A percentile compares a stretch with the other conserved stretches of the same genome.
Evolutionary conservation across 2,888 invertebrate genomes (phyloP).

Genomic region (Gari tellinella): DNA sequence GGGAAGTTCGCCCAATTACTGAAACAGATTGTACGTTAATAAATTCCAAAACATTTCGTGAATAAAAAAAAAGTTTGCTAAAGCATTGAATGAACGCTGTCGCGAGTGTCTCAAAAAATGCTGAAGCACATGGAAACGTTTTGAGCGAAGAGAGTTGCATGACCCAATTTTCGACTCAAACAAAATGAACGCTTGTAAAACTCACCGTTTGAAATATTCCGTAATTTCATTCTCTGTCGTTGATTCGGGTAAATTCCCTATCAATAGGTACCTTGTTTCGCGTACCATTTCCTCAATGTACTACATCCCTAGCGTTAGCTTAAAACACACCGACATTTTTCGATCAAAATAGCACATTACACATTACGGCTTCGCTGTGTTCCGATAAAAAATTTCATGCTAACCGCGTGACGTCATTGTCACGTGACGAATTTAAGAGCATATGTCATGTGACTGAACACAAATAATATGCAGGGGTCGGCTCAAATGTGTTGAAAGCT

Average conservation of each 20-base stretch:
- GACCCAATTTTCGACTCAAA: too few relatives aligned
- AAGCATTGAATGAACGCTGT: too few relatives aligned
- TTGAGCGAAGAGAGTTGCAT: too few relatives aligned
- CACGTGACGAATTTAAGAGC: slow-evolving; percentile 58
- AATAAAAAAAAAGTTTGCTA: too few relatives aligned
- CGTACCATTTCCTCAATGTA: slow-evolving; percentile 92
- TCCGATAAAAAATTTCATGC: slow-evolving; percentile 65
- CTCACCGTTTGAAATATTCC: slow-evolving; percentile 98
- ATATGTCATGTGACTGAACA: slow-evolving; percentile 59
- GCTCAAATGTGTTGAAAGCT: slow-evolving; percentile 52
- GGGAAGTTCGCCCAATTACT: too few relatives aligned
- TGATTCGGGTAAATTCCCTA: slow-evolving; percentile 99
- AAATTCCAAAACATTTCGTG: too few relatives aligned
- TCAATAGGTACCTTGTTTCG: slow-evolving; percentile 99
- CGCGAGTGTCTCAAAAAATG: too few relatives aligned
- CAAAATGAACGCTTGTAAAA: slow-evolving; percentile 16
- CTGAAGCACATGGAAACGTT: too few relatives aligned
- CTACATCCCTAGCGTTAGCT: slow-evolving; percentile 67
- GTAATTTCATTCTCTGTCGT: slow-evolving; percentile 98
- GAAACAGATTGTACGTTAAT: too few relatives aligned
- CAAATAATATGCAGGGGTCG: slow-evolving; percentile 54
- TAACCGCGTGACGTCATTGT: slow-evolving; percentile 65
- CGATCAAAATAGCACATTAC: slow-evolving; percentile 61
- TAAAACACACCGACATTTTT: slow-evolving; percentile 64
- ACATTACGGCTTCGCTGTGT: slow-evolving; percentile 57